Evolutionary conservation across 1,140 invertebrate genomes (phyloP), one percentile per base, ranked within the genome.

Genomic region (Marisa cornuarietis): DNA sequence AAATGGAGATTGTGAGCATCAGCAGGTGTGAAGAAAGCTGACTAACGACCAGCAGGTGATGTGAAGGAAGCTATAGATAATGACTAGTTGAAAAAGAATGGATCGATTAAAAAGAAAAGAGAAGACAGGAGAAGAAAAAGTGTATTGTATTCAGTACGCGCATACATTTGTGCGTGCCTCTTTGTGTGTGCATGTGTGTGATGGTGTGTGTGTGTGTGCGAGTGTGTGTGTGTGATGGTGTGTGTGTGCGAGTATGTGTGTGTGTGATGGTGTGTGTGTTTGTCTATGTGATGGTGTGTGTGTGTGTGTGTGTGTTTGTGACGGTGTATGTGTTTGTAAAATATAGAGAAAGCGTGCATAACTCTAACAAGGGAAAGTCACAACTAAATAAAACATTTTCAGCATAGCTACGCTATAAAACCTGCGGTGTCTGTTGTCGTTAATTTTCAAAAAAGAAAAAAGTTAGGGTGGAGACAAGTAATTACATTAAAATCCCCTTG

Each of bases 111-210:
- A n/a, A n/a, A 26, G 66, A 69, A 13, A 16, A 9, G 66, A 69
- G n/a, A 13, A 69, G 6, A 13, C 16, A 3, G n/a, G 13, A 0
- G n/a, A 2, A 31, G 5, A 13, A 69, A 31, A 1, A 69, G n/a
- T n/a, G 3, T 14, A 69, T n/a, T 0, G 42, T 10, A 13, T 69
- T n/a, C 42, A n/a, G n/a, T n/a, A n/a, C n/a, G n/a, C n/a, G n/a
- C n/a, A n/a, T n/a, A n/a, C n/a, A 31, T 22, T 13, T 22, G 6
- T 14, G 13, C 0, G 66, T 69, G 66, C 42, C n/a, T 69, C n/a
- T 69, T 6, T 69, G 66, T 69, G 66, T 69, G 66, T 69, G 66
- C 14, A 11, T 69, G 66, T 69, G 66, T 69, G 66, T 69, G 66
- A 7, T 5, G 5, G 66, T 69, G 66, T 69, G 66, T 69, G 66